A percentile compares a stretch with the other conserved stretches of the same genome.
These are phyloP conservation scores for Lanius ludovicianus DNA, from an alignment of 2,113 vertebrate genomes.

Conservation along the genomic window DNA sequence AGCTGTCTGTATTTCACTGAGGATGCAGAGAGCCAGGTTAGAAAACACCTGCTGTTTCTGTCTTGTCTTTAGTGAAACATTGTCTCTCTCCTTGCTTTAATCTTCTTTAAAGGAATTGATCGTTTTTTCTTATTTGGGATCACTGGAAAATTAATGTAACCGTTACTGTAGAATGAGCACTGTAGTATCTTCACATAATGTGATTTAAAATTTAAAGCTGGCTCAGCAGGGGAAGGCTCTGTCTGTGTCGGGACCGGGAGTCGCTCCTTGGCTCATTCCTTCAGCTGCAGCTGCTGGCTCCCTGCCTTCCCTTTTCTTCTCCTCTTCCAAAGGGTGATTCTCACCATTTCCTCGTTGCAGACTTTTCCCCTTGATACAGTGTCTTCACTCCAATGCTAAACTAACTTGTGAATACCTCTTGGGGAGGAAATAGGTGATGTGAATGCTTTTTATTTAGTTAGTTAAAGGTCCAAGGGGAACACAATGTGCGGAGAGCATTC, in stretches of 20 bases:
- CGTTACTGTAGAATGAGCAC: background rate
- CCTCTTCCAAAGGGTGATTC: constrained; percentile 15
- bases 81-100: background rate
- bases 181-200: background rate
- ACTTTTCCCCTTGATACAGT: constrained; percentile 20
- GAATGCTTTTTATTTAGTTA: background rate
- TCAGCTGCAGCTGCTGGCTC: constrained; percentile 48
- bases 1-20: background rate
- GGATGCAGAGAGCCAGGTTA: background rate
- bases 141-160: background rate
- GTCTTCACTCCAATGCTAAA: constrained; percentile 11
- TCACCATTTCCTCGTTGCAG: constrained; percentile 12
- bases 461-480: background rate
- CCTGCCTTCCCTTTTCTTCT: constrained; percentile 20
- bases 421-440: constrained; percentile 22
- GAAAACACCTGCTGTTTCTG: background rate
- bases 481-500: background rate
- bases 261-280: background rate
- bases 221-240: background rate
- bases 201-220: background rate
- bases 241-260: background rate
- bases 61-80: background rate
- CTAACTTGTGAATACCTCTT: background rate
- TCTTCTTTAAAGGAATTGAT: background rate
- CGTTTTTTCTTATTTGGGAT: background rate